These are phyloP conservation scores for Aphelinus atriplicis DNA, from an alignment of 1,140 invertebrate genomes.

Conservation along the genomic window DNA sequence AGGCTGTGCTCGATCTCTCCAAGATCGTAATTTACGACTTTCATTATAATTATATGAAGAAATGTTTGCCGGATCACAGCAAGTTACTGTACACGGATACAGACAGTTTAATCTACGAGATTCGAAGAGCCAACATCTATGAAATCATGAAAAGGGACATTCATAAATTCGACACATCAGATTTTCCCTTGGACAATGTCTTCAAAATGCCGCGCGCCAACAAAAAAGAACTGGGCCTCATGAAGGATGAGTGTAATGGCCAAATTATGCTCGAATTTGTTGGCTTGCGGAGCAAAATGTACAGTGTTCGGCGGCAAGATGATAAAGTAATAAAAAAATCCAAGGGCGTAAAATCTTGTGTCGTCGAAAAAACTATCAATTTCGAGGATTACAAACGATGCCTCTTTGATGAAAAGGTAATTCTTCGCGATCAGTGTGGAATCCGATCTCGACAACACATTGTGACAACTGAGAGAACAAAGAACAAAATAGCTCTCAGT, in stretches of 20 bases:
- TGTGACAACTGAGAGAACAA: no score
- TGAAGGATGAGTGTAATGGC: neutral
- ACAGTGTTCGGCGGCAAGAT: neutral
- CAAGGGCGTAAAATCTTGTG: neutral
- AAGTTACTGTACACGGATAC: constrained; percentile 22
- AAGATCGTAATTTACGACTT: constrained; percentile 4
- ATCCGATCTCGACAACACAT: no score
- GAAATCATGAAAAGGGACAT: constrained; percentile 51
- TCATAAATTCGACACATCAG: constrained; percentile 18
- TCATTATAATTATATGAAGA: constrained; percentile 26
- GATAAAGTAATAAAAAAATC: neutral
- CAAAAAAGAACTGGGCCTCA: neutral
- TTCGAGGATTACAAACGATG: neutral
- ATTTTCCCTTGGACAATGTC: neutral
- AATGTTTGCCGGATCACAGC: neutral
- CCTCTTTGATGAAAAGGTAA: neutral
- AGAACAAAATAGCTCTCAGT: no score
- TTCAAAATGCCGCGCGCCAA: no score
- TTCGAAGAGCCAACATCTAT: constrained; percentile 7
- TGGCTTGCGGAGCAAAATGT: neutral
- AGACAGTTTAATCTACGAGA: constrained; percentile 43
- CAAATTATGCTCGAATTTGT: neutral
- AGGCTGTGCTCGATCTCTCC: constrained; percentile 4
- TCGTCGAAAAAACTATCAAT: neutral
- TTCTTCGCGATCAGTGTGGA: no score